Evolutionary conservation across 2,113 vertebrate genomes (phyloP).

Genomic region (Lates calcarifer): DNA sequence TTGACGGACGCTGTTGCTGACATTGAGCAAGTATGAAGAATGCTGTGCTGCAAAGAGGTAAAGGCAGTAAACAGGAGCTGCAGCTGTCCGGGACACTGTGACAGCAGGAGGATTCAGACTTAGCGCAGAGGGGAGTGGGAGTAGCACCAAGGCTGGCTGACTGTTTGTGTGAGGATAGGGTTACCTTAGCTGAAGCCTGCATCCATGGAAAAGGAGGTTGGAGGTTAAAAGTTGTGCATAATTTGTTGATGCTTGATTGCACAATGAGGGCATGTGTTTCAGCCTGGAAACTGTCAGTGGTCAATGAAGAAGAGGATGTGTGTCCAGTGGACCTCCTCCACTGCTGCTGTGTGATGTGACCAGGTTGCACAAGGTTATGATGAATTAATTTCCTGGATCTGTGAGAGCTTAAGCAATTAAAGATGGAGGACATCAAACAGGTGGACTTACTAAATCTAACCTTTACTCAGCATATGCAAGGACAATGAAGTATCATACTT

Average conservation of each 20-base stretch:
- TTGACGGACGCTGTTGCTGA: constrained; percentile 28
- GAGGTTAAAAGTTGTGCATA: constrained; percentile 55
- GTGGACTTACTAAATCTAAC: constrained; percentile 54
- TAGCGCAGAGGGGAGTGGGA: constrained; percentile 43
- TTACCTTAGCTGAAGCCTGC: constrained; percentile 61
- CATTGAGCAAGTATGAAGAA: constrained; percentile 50
- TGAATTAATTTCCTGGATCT: constrained; percentile 60
- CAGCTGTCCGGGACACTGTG: constrained; percentile 70
- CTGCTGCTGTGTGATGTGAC: background rate
- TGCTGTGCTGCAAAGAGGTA: constrained; percentile 36
- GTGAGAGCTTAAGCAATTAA: constrained; percentile 66
- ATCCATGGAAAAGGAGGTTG: constrained; percentile 58
- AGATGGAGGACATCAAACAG: constrained; percentile 56
- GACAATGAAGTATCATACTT: constrained; percentile 51
- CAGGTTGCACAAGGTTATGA: constrained; percentile 53
- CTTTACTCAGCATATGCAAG: constrained; percentile 53
- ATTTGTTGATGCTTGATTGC: constrained; percentile 70
- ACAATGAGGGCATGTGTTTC: constrained; percentile 49
- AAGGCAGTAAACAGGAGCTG: constrained; percentile 42
- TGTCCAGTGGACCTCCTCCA: background rate
- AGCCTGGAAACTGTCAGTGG: background rate
- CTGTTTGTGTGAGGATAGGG: constrained; percentile 64
- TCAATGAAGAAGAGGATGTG: constrained; percentile 3
- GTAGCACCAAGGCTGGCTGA: constrained; percentile 30
- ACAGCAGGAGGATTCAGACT: constrained; percentile 28